Conservation (phyloP, 2,888 invertebrate species). For the Agrotis puta region DNA sequence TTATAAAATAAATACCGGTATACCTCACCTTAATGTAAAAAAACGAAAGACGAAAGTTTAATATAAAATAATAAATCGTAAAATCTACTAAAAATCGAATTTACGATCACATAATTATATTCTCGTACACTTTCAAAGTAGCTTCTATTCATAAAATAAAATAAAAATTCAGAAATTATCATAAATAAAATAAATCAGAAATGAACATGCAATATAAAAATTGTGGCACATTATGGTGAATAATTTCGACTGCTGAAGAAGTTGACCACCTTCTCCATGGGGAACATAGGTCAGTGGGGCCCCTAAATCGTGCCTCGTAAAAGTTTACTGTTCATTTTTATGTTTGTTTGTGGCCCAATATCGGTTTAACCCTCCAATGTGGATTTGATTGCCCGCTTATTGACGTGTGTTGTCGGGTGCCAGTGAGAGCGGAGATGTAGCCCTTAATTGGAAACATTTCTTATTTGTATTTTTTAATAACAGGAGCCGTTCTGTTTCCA, state of each 20-base stretch:
- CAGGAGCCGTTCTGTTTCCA: too few species aligned
- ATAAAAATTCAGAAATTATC: slow-evolving; percentile 17
- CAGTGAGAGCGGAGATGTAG: slow-evolving; percentile 47
- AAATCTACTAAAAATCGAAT: slow-evolving; percentile 14
- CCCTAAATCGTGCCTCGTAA: slow-evolving; percentile 83
- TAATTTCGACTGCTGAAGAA: slow-evolving; percentile 40
- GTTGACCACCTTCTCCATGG: slow-evolving; percentile 51
- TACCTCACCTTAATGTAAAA: not conserved
- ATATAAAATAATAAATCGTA: slow-evolving; percentile 23
- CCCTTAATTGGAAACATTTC: not conserved
- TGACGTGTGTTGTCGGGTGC: slow-evolving; percentile 63
- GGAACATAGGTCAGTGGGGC: slow-evolving; percentile 81
- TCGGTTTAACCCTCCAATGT: slow-evolving; percentile 81
- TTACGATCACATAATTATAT: slow-evolving; percentile 54
- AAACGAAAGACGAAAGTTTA: slow-evolving; percentile 22
- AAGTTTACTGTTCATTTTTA: slow-evolving; percentile 88
- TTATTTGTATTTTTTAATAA: not conserved
- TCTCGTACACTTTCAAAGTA: slow-evolving; percentile 22
- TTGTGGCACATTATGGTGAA: slow-evolving; percentile 46
- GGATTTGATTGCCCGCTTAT: slow-evolving; percentile 83
- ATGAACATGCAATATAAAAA: slow-evolving; percentile 47
- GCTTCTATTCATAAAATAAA: slow-evolving; percentile 38
- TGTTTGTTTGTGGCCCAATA: slow-evolving; percentile 87
- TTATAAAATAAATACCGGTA: slow-evolving; percentile 5
- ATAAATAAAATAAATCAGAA: slow-evolving; percentile 22